Evolutionary conservation across 2,888 invertebrate species (phyloP).

Genomic region (Drosophila tanythrix): DNA sequence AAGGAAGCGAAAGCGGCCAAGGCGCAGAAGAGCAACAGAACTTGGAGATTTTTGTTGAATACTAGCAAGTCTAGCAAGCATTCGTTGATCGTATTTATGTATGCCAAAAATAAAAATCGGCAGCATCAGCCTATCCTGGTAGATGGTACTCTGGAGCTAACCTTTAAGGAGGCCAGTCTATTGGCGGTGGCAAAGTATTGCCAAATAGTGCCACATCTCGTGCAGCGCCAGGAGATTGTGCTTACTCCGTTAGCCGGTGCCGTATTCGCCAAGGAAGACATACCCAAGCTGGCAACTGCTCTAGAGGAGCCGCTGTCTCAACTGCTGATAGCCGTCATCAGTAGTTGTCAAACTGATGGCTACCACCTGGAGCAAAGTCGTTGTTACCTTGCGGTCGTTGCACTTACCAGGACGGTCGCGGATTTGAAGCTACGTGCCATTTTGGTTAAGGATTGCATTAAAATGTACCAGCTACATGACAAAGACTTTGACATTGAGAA

Average conservation of each 20-base stretch:
- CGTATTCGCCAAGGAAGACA: conserved; percentile 45
- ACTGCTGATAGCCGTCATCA: conserved; percentile 53
- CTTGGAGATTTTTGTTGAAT: conserved; percentile 41
- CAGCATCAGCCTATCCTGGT: conserved; percentile 44
- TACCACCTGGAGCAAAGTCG: conserved; percentile 58
- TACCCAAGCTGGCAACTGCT: conserved; percentile 49
- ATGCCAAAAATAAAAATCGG: conserved; percentile 22
- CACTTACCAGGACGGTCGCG: conserved; percentile 50
- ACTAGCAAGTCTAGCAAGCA: background rate
- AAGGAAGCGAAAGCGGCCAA: conserved; percentile 56
- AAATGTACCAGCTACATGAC: conserved; percentile 56
- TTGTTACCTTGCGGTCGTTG: conserved; percentile 61
- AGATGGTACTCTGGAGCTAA: conserved; percentile 38
- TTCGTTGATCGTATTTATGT: conserved; percentile 32
- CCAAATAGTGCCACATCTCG: conserved; percentile 55
- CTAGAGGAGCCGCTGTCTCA: conserved; percentile 43
- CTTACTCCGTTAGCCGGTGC: conserved; percentile 69
- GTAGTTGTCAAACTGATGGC: conserved; percentile 71
- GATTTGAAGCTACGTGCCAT: conserved; percentile 40
- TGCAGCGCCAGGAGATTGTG: conserved; percentile 49
- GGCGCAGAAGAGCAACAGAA: conserved; percentile 19
- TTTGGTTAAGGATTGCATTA: conserved; percentile 44
- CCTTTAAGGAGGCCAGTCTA: conserved; percentile 71
- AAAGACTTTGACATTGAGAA: conserved; percentile 46
- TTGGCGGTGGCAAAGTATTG: conserved; percentile 68